phyloP scores from a whole-genome alignment of 2,113 vertebrate species.

The Bettongia penicillata region DNA sequence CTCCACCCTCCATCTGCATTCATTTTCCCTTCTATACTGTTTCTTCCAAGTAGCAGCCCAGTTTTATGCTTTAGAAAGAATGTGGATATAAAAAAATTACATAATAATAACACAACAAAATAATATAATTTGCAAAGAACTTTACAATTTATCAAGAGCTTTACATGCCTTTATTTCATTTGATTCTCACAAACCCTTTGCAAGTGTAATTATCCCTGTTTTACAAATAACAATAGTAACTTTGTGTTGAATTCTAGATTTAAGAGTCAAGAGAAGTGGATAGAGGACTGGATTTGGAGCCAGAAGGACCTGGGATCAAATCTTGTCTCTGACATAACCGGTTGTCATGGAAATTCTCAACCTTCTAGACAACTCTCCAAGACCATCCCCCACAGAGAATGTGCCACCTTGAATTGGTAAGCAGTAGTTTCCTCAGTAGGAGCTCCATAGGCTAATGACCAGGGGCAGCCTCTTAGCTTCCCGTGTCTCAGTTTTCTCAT shows the following conservation, averaged over 20 bases:
- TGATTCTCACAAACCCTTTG: background rate
- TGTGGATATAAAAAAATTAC: background rate
- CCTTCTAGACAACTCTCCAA: background rate
- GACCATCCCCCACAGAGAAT: background rate
- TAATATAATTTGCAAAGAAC: background rate
- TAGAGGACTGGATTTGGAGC: background rate
- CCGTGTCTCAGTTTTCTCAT: background rate
- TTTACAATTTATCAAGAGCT: background rate
- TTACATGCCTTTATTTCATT: background rate
- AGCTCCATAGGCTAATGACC: background rate
- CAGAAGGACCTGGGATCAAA: background rate
- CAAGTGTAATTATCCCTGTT: background rate
- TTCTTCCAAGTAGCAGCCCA: background rate
- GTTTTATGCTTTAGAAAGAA: background rate
- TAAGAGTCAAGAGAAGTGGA: background rate
- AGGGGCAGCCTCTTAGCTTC: background rate
- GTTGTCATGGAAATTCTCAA: background rate
- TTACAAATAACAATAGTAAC: background rate
- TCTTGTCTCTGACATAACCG: background rate
- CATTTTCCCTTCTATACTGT: background rate
- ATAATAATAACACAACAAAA: background rate
- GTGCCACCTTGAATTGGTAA: background rate
- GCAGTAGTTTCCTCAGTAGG: background rate
- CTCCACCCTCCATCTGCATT: background rate
- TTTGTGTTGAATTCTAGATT: background rate